Percentiles rank a stretch among this genome's conserved stretches.
phyloP scores from a whole-genome alignment of 2,888 invertebrate genomes.

The Adelphocoris suturalis region DNA sequence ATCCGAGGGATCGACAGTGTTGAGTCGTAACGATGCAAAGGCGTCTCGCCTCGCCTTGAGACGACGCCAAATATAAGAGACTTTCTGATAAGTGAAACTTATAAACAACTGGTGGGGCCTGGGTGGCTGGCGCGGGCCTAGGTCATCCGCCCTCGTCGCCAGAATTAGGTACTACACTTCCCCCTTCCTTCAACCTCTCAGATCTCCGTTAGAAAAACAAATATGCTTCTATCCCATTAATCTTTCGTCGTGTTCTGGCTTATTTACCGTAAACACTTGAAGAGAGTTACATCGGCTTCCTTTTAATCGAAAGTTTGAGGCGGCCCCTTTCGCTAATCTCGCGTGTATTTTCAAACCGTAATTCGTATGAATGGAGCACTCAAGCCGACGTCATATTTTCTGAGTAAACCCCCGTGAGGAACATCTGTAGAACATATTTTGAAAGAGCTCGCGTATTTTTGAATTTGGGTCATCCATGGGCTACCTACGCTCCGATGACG shows the following conservation, averaged over 20 bases:
- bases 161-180: conserved; percentile 32
- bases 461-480: background rate
- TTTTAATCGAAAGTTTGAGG: background rate
- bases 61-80: conserved; percentile 2
- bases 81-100: conserved; percentile 8
- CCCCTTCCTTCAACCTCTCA: background rate
- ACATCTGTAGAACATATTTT: background rate
- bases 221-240: background rate
- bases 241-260: background rate
- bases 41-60: conserved; percentile 18
- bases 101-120: conserved; percentile 3
- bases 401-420: background rate
- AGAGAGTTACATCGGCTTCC: background rate
- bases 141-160: conserved; percentile 30
- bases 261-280: background rate
- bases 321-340: background rate
- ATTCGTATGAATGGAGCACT: background rate
- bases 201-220: conserved; percentile 11
- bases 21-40: background rate
- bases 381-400: background rate
- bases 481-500: background rate
- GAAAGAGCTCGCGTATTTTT: background rate
- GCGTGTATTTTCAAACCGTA: background rate
- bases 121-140: background rate
- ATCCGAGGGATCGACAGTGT: background rate